Conservation (phyloP, 2,797 vertebrate species). For the Poeciliopsis gracilis region DNA sequence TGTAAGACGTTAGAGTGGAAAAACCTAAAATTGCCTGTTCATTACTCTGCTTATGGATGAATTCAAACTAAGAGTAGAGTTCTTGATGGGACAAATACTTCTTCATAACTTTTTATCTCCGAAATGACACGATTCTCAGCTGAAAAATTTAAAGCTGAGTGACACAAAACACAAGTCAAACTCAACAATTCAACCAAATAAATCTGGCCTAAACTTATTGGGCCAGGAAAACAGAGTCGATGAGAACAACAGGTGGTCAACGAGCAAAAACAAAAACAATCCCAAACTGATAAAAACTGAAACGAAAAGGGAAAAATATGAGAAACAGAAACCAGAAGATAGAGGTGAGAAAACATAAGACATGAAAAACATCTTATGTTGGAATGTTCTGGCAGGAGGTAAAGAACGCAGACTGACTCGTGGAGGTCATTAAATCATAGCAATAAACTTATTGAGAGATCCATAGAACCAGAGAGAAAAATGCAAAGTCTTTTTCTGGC, state of each 20-base stretch:
- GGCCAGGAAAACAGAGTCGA: background rate
- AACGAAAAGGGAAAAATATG: background rate
- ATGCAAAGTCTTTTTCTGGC: background rate
- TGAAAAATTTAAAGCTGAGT: background rate
- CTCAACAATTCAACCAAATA: background rate
- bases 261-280: background rate
- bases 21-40: background rate
- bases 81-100: background rate
- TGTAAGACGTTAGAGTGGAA: background rate
- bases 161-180: background rate
- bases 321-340: background rate
- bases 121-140: background rate
- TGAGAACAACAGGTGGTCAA: background rate
- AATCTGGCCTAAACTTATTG: background rate
- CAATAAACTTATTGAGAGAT: background rate
- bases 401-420: background rate
- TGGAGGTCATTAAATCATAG: background rate
- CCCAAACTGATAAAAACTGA: background rate
- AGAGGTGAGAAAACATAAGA: background rate
- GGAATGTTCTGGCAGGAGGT: background rate
- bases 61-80: background rate
- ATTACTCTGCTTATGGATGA: background rate
- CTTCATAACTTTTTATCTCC: background rate
- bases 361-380: background rate
- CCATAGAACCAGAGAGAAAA: background rate